Percentiles rank a stretch among this genome's conserved stretches.
phyloP scores from a whole-genome alignment of 2,797 vertebrate species.

The Pitangus sulphuratus region DNA sequence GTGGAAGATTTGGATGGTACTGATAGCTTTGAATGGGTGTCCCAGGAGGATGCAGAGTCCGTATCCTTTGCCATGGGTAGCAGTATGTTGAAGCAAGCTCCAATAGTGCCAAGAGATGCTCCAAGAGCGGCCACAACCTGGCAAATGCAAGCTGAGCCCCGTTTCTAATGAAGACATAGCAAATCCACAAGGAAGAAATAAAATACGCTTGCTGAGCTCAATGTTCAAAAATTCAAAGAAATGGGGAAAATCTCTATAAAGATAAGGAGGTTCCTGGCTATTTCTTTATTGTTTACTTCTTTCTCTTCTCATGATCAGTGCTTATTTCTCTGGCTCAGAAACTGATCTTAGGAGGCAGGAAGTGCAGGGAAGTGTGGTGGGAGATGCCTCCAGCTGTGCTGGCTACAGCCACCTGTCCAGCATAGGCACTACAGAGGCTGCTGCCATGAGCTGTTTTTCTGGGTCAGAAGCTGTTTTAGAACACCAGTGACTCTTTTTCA shows the following conservation, averaged over 20 bases:
- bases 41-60: background rate
- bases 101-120: rapidly evolving
- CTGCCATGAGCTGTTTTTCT: background rate
- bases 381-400: background rate
- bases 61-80: rapidly evolving
- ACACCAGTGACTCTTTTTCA: background rate
- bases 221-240: background rate
- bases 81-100: background rate
- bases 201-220: background rate
- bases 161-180: background rate
- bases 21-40: background rate
- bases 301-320: background rate
- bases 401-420: background rate
- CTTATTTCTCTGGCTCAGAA: background rate
- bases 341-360: background rate
- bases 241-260: background rate
- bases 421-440: background rate
- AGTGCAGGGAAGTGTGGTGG: background rate
- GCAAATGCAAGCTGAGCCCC: background rate
- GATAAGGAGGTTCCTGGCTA: background rate
- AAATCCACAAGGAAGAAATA: background rate
- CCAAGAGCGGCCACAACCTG: background rate
- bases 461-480: background rate
- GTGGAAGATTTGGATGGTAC: background rate
- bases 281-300: background rate